Evolutionary conservation across 2,797 vertebrate species (phyloP).

Genomic region (Lycodopsis pacificus): DNA sequence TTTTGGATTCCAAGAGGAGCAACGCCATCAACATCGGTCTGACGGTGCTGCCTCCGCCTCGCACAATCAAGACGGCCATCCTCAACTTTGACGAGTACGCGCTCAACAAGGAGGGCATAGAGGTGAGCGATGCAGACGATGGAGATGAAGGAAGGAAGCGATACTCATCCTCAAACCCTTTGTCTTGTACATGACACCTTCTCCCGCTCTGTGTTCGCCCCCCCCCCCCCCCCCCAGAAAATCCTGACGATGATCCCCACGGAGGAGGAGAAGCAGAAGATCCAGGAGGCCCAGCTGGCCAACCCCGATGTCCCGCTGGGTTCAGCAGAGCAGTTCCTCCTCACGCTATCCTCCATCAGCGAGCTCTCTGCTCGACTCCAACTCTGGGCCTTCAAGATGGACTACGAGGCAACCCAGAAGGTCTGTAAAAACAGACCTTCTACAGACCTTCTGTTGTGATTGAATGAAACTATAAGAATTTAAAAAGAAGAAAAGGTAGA

Average conservation of each 20-base stretch:
- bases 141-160: conserved; percentile 81
- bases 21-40: conserved; percentile 98
- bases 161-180: not conserved
- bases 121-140: conserved; percentile 86
- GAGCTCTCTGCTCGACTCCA: conserved; percentile 91
- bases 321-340: conserved; percentile 95
- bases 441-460: not conserved
- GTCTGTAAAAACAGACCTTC: conserved; percentile 68
- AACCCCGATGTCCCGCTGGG: conserved; percentile 93
- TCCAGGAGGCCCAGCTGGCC: conserved; percentile 95
- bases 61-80: conserved; percentile 94
- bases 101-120: conserved; percentile 97
- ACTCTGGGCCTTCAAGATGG: conserved; percentile 98
- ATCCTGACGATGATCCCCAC: conserved; percentile 97
- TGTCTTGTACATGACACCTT: not conserved
- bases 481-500: not conserved
- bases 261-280: conserved; percentile 98
- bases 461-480: not conserved
- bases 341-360: conserved; percentile 92
- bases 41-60: conserved; percentile 92
- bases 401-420: conserved; percentile 96
- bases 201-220: not conserved
- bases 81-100: conserved; percentile 97
- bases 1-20: conserved; percentile 96
- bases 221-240: conserved; percentile 84